A percentile compares a stretch with the other conserved stretches of the same genome.
phyloP scores from a whole-genome alignment of 2,113 vertebrate species.

The Amphilophus citrinellus region DNA sequence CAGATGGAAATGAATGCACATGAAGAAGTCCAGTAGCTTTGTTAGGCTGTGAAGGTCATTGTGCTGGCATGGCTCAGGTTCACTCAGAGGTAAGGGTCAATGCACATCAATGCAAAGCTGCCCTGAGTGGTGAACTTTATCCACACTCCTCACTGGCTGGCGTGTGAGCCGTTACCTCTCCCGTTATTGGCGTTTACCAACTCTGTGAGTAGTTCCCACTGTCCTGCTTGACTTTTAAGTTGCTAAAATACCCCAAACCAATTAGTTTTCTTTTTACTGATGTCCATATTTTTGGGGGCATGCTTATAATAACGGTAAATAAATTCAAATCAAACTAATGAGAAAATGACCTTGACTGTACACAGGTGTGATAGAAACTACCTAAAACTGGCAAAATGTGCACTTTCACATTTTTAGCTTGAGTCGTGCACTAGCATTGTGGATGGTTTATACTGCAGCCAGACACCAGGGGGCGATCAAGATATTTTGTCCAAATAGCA shows the following conservation, averaged over 20 bases:
- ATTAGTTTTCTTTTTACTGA: background rate
- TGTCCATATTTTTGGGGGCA: background rate
- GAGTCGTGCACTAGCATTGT: background rate
- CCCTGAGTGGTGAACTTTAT: background rate
- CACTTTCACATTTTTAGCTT: rapidly evolving
- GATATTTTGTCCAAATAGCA: background rate
- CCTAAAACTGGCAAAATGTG: background rate
- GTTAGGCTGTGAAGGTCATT: background rate
- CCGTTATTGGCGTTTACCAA: background rate
- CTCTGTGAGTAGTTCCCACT: background rate
- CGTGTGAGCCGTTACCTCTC: background rate
- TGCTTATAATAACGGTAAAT: background rate
- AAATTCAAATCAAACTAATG: background rate
- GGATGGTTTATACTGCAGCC: background rate
- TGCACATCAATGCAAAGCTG: rapidly evolving
- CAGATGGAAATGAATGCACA: rapidly evolving
- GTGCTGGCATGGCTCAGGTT: background rate
- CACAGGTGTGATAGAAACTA: background rate
- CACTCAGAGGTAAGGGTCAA: background rate
- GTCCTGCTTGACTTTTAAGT: background rate
- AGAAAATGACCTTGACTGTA: background rate
- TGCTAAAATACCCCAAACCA: background rate
- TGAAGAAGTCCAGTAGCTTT: background rate
- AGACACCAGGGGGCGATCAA: rapidly evolving
- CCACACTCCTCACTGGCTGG: background rate